phyloP scores from a whole-genome alignment of 2,797 vertebrate species.

The Onychomys leucogaster region DNA sequence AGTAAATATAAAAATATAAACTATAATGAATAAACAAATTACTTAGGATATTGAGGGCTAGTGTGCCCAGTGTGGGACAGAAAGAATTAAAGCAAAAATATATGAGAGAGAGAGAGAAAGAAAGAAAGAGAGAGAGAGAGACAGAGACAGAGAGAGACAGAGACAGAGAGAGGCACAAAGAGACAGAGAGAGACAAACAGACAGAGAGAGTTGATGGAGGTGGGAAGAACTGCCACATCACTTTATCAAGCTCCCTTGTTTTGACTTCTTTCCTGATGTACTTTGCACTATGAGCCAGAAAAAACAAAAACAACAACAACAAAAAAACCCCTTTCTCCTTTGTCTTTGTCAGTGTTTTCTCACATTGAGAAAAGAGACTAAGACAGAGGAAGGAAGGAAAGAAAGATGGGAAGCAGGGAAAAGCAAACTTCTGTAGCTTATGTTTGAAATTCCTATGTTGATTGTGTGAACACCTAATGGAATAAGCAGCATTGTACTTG shows the following conservation, averaged over 20 bases:
- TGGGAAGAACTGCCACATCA: neutral
- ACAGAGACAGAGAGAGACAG: neutral
- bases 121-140: neutral
- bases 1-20: neutral
- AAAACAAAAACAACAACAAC: neutral
- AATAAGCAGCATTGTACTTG: neutral
- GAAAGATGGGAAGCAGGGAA: neutral
- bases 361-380: neutral
- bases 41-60: neutral
- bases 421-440: neutral
- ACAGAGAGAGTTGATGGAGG: neutral
- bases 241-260: neutral
- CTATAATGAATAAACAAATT: neutral
- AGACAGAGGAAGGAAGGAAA: neutral
- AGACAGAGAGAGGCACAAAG: neutral
- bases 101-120: neutral
- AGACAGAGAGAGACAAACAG: fast-evolving
- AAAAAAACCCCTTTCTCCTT: neutral
- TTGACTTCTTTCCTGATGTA: neutral
- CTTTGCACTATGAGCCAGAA: neutral
- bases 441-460: neutral
- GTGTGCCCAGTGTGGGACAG: neutral
- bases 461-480: neutral
- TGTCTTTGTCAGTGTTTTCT: neutral
- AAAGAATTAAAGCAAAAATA: neutral